Evolutionary conservation across 1,140 invertebrate species (phyloP), one percentile per base, ranked within the genome.

Genomic region (Drosophila kohkoa): DNA sequence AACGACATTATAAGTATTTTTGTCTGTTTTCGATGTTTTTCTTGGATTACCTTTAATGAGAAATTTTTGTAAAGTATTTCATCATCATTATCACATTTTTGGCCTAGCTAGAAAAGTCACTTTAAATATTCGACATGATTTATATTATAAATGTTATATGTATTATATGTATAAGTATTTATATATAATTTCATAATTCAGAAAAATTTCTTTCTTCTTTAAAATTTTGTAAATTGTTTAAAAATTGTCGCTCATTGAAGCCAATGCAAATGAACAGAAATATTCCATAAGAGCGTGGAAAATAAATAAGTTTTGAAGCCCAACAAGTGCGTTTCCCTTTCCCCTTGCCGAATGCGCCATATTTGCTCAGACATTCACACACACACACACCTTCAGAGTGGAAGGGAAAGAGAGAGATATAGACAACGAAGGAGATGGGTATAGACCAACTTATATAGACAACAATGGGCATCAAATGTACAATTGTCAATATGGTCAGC

Each of bases 381-480:
- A 77, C 72, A 81, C 46, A 51, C 59, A 49, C 13, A 5, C 55
- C 11, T 38, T 10, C 20, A 25, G 3, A 49, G 46, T 15, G 16
- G 0, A 4, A 28, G 3, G 28, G 10, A 51, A 2, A 52, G 11
- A 28, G 25, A 13, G 4, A 13, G 3, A 1, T 11, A 30, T 4
- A 52, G 25, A 5, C 1, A 30, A 11, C 8, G 49, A 52, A 3
- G 11, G 46, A 49, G 46, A 49, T 10, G 16, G 46, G 3, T 7
- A 49, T 15, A 49, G 46, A 25, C 41, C 8, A 8, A 77, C 57
- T 6, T 55, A 35, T 55, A 71, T 25, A 49, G 48, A 64, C 59
- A 52, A 76, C 72, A 75, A 63, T 67, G 66, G 66, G 75, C 67
- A 49, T 79, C 66, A 77, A 77, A 76, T 76, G 55, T 30, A 73